Evolutionary conservation across 2,888 invertebrate genomes (phyloP), one percentile per base, ranked within the genome.

Genomic region (Euclidia mi): DNA sequence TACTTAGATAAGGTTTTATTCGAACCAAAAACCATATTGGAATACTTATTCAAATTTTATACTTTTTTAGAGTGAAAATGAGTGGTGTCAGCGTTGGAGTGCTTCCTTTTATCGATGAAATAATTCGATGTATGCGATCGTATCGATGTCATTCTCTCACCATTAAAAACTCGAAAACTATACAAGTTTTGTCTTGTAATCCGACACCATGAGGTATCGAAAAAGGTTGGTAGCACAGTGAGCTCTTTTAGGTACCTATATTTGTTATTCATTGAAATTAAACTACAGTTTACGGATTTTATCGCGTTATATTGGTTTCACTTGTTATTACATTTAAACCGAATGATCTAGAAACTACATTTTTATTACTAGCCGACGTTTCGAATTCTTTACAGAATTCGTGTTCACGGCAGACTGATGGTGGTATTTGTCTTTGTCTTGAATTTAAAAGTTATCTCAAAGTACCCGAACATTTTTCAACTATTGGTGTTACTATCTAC

Each of bases 131-230:
- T 75, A 71, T 77, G 76, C 64, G 87, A 90, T 89, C 72, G 56
- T 88, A 90, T 92, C 91, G 69, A 68, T 69, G 78, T 80, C 79
- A 83, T 88, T 85, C 84, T 84, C 78, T 79, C 84, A 84, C 83
- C 81, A 84, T 88, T 84, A 87, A 90, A 90, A 86, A 82, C 78
- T 79, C 81, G 79, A 84, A 83, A 84, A 70, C 61, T 84, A 88
- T 91, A 88, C 86, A 83, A 81, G 84, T 82, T 85, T 78, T 84
- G 84, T 88, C 85, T 79, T 86, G 91, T 91, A 89, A 92, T 81
- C 84, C 84, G 88, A 92, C 89, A 91, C 91, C 78, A 81, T 66
- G 56, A 48, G 58, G 58, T 70, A 60, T 56, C 42, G 47, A 59
- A 47, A 65, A 64, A 78, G 50, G 84, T 34, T 50, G 40, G 56